These are phyloP conservation scores for Chelonoidis abingdonii DNA, from an alignment of 2,113 vertebrate species.

Conservation along the genomic window DNA sequence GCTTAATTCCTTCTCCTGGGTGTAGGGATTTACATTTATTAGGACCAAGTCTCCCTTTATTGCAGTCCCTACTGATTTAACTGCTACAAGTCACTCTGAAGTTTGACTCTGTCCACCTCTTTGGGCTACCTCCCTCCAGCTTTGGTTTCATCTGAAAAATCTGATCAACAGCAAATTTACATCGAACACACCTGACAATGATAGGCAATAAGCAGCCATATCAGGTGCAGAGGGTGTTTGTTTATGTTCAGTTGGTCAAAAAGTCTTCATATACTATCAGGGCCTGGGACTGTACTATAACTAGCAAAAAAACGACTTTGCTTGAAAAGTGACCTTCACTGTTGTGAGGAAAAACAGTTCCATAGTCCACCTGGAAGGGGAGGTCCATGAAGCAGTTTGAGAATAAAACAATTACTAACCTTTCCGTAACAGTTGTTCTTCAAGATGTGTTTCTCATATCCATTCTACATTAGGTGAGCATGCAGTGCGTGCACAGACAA, in stretches of 20 bases:
- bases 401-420: neutral
- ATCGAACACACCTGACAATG: slow-evolving; percentile 46
- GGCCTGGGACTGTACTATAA: neutral
- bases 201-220: slow-evolving; percentile 42
- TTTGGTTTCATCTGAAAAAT: slow-evolving; percentile 15
- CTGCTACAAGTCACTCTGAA: slow-evolving; percentile 58
- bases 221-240: neutral
- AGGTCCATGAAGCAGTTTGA: neutral
- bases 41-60: slow-evolving; percentile 45
- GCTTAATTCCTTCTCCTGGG: slow-evolving; percentile 34
- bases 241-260: slow-evolving; percentile 50
- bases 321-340: slow-evolving; percentile 12
- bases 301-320: neutral
- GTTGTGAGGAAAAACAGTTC: neutral
- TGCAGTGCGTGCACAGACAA: too few relatives aligned
- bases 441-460: too few relatives aligned
- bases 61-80: slow-evolving; percentile 18
- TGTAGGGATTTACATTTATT: slow-evolving; percentile 41
- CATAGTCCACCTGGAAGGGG: neutral
- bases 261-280: neutral
- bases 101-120: slow-evolving; percentile 32
- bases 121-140: slow-evolving; percentile 4
- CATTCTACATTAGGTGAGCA: too few relatives aligned
- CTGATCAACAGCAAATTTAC: slow-evolving; percentile 19
- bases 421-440: too few relatives aligned